These are phyloP conservation scores for Chironomus riparius DNA, from an alignment of 2,888 invertebrate genomes.

Conservation along the genomic window DNA sequence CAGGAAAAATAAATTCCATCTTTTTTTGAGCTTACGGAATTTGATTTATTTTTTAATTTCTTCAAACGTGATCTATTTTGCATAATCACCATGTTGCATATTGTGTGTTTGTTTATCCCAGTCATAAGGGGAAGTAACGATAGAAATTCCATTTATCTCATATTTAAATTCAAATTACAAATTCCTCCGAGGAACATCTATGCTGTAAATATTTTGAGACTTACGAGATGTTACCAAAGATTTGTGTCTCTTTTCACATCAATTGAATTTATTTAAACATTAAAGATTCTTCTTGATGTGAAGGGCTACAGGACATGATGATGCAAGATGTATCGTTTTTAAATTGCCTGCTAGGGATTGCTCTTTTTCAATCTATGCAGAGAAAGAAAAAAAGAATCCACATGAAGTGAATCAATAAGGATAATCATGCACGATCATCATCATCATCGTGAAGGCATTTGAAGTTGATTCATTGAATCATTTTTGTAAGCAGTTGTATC, in stretches of 20 bases:
- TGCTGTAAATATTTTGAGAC: too few species aligned
- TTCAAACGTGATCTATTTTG: neutral
- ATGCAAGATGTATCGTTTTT: conserved; percentile 9
- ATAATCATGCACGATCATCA: neutral
- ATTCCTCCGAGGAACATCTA: neutral
- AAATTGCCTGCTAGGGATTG: conserved; percentile 2
- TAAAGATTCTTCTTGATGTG: neutral
- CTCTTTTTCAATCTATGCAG: neutral
- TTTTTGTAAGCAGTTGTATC: neutral
- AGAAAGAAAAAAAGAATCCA: neutral
- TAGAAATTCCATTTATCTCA: neutral
- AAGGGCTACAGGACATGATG: neutral
- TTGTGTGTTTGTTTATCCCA: neutral
- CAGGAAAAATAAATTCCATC: neutral
- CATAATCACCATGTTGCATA: neutral
- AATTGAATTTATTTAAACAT: neutral
- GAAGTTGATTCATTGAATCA: neutral
- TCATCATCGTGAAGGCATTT: neutral
- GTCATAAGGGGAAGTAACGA: neutral
- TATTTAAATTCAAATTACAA: conserved; percentile 1
- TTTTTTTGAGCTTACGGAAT: neutral
- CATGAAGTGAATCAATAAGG: neutral
- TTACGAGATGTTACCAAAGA: too few species aligned
- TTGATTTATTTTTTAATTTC: neutral
- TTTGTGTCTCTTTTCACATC: too few species aligned